Percentiles rank a stretch among this genome's conserved stretches.
phyloP scores from a whole-genome alignment of 2,113 vertebrate genomes.

The Tetraodon nigroviridis region DNA sequence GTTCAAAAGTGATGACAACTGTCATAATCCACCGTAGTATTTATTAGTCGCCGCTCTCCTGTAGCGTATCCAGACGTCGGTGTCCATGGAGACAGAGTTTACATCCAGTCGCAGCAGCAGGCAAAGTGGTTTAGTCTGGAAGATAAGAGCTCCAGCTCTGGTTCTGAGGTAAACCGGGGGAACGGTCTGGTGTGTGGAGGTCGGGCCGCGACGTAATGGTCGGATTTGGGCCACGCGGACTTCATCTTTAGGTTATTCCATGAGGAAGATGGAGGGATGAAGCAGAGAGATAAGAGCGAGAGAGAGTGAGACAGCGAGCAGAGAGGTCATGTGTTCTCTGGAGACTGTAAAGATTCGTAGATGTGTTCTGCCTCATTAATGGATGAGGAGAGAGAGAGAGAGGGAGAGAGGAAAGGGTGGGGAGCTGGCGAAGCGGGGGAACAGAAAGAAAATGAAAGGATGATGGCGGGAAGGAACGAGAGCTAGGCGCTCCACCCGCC shows the following conservation, averaged over 20 bases:
- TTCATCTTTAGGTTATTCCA: conserved; percentile 12
- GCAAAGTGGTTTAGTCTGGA: too few relatives aligned
- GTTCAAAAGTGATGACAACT: too few relatives aligned
- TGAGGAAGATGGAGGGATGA: conserved; percentile 15
- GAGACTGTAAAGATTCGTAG: conserved; percentile 30
- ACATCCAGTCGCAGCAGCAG: too few relatives aligned
- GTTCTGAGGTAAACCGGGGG: conserved; percentile 1
- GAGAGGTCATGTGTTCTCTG: conserved; percentile 38
- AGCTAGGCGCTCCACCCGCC: not conserved
- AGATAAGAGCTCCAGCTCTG: too few relatives aligned
- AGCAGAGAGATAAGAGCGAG: conserved; percentile 14
- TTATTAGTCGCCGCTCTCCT: too few relatives aligned
- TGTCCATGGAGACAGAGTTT: too few relatives aligned
- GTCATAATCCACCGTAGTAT: too few relatives aligned
- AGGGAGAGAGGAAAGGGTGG: not conserved
- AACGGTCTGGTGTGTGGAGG: conserved; percentile 1
- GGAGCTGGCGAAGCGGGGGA: not conserved
- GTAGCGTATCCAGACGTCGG: too few relatives aligned
- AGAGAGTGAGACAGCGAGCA: not conserved
- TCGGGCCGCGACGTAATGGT: conserved; percentile 30
- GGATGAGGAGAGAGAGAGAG: conserved; percentile 17
- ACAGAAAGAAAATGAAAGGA: not conserved
- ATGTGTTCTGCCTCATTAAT: conserved; percentile 48
- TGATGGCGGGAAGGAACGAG: not conserved
- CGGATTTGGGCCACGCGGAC: conserved; percentile 32